Evolutionary conservation across 1,140 invertebrate species (phyloP).

Genomic region (Calephelis nemesis): DNA sequence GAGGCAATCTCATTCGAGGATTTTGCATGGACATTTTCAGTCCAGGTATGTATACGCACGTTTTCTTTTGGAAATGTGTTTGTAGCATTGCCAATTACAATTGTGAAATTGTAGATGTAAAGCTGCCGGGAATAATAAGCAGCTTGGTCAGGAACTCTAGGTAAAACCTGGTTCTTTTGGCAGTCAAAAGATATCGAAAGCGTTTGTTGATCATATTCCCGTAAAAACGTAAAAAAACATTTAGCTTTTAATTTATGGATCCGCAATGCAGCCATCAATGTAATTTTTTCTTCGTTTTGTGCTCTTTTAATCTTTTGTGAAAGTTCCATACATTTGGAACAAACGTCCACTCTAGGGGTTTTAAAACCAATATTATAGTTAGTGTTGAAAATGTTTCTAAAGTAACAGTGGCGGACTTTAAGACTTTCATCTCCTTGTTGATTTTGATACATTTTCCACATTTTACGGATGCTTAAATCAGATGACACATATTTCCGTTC

Average conservation of each 20-base stretch:
- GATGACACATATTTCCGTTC: conserved; percentile 12
- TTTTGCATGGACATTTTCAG: conserved; percentile 13
- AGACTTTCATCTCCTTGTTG: neutral
- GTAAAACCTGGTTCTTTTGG: conserved; percentile 13
- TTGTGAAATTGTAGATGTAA: conserved; percentile 18
- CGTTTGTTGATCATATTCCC: neutral
- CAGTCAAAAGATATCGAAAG: conserved; percentile 18
- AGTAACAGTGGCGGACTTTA: neutral
- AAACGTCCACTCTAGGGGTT: neutral
- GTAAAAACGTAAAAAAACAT: conserved; percentile 12
- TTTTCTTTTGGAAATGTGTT: conserved; percentile 8
- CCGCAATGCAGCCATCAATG: neutral
- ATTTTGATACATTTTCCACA: neutral
- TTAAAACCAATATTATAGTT: conserved; percentile 3
- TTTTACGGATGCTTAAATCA: conserved; percentile 2
- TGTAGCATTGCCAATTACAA: conserved; percentile 9
- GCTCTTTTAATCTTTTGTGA: conserved; percentile 7
- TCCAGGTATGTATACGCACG: conserved; percentile 4
- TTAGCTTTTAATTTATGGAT: conserved; percentile 18
- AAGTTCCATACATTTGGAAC: neutral
- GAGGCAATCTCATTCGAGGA: conserved; percentile 22
- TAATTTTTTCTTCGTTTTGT: neutral
- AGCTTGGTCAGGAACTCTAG: conserved; percentile 12
- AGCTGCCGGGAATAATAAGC: conserved; percentile 20
- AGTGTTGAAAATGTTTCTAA: neutral